Conservation (phyloP, 2,888 invertebrate genomes). For the Polydrusus pterygomalis region DNA sequence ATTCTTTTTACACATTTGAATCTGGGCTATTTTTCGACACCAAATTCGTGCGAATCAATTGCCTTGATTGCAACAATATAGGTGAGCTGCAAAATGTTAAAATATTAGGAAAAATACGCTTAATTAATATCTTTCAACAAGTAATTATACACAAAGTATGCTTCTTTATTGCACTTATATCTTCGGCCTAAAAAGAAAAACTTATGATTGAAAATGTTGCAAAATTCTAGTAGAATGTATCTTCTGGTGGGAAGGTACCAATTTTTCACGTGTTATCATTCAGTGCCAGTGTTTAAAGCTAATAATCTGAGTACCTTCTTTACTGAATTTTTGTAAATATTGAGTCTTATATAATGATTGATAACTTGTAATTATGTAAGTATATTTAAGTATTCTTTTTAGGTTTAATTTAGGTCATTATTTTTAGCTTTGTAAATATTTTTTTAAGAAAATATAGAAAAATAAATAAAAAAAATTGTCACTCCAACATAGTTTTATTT, state of each 20-base stretch:
- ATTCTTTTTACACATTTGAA: no score
- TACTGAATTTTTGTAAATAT: conserved; percentile 18
- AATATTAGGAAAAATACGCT: no score
- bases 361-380: conserved; percentile 36
- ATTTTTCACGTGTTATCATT: background rate
- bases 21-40: no score
- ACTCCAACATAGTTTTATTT: background rate
- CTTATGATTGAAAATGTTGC: no score
- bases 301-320: conserved; percentile 10
- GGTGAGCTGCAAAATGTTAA: no score
- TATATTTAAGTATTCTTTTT: conserved; percentile 13
- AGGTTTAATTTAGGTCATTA: background rate
- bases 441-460: conserved; percentile 30
- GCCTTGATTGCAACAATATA: no score
- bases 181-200: no score
- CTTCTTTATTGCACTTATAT: no score
- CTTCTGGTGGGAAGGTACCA: background rate
- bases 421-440: conserved; percentile 61
- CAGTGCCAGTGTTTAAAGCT: background rate
- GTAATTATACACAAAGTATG: no score
- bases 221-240: background rate
- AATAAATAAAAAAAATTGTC: conserved; percentile 10
- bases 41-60: no score
- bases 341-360: conserved; percentile 1
- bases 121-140: no score